These are phyloP conservation scores for Condylostylus longicornis DNA, from an alignment of 1,140 invertebrate genomes.

Conservation along the genomic window DNA sequence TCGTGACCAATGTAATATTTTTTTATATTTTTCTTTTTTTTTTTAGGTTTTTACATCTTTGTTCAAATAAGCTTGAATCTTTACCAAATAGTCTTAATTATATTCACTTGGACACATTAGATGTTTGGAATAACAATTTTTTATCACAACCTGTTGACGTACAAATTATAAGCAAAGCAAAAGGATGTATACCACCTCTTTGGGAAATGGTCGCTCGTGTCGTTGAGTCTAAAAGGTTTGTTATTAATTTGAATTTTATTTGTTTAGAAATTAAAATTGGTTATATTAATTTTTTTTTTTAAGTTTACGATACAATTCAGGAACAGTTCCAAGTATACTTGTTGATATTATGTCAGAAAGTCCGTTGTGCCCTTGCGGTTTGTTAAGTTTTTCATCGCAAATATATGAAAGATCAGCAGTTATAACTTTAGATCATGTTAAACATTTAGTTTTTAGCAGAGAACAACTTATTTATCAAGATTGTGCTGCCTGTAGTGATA, in stretches of 20 bases:
- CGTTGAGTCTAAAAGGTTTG: constrained; percentile 4
- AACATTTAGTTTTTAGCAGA: constrained; percentile 24
- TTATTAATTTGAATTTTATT: not conserved
- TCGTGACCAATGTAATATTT: too few relatives aligned
- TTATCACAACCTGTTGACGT: not conserved
- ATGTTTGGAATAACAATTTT: constrained; percentile 28
- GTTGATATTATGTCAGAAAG: constrained; percentile 22
- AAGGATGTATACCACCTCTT: constrained; percentile 8
- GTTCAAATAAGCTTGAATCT: constrained; percentile 37
- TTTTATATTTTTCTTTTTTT: constrained; percentile 30
- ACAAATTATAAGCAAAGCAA: not conserved
- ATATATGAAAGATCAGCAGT: constrained; percentile 16
- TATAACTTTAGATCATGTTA: constrained; percentile 22
- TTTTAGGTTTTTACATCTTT: constrained; percentile 17
- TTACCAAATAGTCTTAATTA: constrained; percentile 31
- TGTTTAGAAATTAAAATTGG: not conserved
- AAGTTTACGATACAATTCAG: constrained; percentile 14
- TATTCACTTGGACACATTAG: constrained; percentile 18
- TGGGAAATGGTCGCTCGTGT: constrained; percentile 20
- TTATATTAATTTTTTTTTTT: constrained; percentile 6
- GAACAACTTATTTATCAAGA: constrained; percentile 27
- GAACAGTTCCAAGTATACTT: constrained; percentile 19
- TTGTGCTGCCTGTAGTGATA: constrained; percentile 18
- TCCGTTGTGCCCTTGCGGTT: constrained; percentile 23
- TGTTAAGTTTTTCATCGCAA: constrained; percentile 17